Evolutionary conservation across 2,797 vertebrate genomes (phyloP).

Genomic region (Thamnophis elegans): DNA sequence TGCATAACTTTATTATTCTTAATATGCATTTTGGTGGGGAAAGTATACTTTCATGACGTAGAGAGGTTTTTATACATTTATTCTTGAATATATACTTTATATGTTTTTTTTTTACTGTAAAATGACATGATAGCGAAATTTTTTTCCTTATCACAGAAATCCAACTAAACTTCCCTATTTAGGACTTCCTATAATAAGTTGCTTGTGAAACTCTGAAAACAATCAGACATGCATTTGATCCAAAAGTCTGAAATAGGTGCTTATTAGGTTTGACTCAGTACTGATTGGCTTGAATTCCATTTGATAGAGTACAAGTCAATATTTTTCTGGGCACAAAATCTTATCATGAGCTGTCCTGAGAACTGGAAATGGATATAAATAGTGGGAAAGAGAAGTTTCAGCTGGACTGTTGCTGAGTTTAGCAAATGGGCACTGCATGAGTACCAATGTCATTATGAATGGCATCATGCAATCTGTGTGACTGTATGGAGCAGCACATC

Average conservation of each 20-base stretch:
- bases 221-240: not conserved
- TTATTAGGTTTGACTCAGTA: not conserved
- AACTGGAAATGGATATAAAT: not conserved
- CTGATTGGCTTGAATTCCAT: not conserved
- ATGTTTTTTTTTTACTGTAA: not conserved
- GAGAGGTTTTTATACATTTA: not conserved
- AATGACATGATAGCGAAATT: not conserved
- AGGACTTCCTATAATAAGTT: not conserved
- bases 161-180: not conserved
- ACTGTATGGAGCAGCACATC: slow-evolving; percentile 2
- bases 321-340: not conserved
- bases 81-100: not conserved
- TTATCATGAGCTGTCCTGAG: not conserved
- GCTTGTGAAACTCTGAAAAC: not conserved
- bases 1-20: not conserved
- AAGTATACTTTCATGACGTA: not conserved
- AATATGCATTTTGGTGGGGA: not conserved
- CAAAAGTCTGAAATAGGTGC: not conserved
- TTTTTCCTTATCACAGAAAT: not conserved
- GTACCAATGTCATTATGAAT: not conserved
- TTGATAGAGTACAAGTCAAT: not conserved
- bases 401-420: not conserved
- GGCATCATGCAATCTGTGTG: slow-evolving; percentile 2
- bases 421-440: not conserved
- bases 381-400: not conserved